Evolutionary conservation across 2,113 vertebrate genomes (phyloP), one percentile per base, ranked within the genome.

Genomic region (Toxostoma redivivum): DNA sequence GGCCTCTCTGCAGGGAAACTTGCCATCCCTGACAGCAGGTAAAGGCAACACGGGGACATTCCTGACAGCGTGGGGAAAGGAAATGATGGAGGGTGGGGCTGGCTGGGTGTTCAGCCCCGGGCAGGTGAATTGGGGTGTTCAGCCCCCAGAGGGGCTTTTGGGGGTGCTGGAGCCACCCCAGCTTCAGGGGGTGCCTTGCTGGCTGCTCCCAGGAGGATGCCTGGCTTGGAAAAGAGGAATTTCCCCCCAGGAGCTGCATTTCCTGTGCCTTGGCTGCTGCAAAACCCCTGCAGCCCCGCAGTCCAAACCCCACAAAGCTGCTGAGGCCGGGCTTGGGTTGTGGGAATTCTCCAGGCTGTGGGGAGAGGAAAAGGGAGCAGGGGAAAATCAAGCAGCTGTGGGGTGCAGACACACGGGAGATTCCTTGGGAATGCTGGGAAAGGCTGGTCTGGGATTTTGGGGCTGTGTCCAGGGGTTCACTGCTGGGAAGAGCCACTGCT

Each of bases 321-420:
- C 6, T 0, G 9, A 30, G 31, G 23, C 25, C 42, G 54, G 31
- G 35, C 3, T 48, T 44, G 10, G 12, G 2, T 3, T 9, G 11
- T 7, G 15, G 54, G 15, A 9, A 37, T 42, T 4, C 38, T 13
- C 4, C 33, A 16, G 37, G 25, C 30, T n/a, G 35, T 22, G 37
- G 44, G 40, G 57, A 33, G 50, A 58, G 44, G 38, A 1, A 3
- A 30, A 35, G 25, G 1, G 16, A 54, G 30, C 11, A 14, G 60
- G 47, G 28, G 1, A 11, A 6, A 25, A 4, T 3, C 1, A 2
- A 30, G 12, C 3, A 3, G 0, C 5, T 4, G 2, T 5, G 66
- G 71, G 71, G 8, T 15, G 47, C 2, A 5, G 67, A 8, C 8
- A 17, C 1, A 2, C 30, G 45, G 2, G 11, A 0, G 20, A 30